These are phyloP conservation scores for Epinephelus cyanopodus DNA, from an alignment of 2,113 vertebrate species.

Conservation along the genomic window DNA sequence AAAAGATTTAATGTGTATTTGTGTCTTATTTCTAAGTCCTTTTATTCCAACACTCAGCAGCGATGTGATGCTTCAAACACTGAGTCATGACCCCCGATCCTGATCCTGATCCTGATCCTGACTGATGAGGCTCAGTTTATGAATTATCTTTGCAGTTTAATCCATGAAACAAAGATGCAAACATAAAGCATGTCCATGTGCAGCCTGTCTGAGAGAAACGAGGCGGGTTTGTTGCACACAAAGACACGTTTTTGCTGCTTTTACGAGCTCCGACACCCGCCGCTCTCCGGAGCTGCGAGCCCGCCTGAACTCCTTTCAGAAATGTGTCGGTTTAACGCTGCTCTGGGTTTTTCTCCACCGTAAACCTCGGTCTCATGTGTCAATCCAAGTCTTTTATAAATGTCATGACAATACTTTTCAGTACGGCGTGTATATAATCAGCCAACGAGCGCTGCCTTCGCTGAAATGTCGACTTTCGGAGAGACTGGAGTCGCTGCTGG, in stretches of 20 bases:
- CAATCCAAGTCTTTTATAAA: accelerated
- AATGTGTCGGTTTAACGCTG: neutral
- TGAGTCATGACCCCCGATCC: conserved; percentile 5
- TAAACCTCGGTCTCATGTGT: accelerated
- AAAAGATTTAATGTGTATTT: too few species aligned
- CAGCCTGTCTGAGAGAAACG: accelerated
- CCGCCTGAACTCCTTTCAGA: conserved; percentile 39
- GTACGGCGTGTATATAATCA: neutral
- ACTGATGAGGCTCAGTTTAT: neutral
- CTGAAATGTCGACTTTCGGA: conserved; percentile 13
- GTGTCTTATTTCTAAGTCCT: too few species aligned
- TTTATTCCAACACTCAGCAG: too few species aligned
- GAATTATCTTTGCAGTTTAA: neutral
- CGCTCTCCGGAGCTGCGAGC: neutral
- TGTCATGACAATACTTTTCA: accelerated
- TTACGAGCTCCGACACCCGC: neutral
- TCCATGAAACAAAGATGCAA: neutral
- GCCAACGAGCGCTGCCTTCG: accelerated
- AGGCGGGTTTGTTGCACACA: neutral
- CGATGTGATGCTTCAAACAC: too few species aligned
- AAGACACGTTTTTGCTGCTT: neutral
- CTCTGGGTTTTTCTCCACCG: accelerated
- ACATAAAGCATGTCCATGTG: neutral
- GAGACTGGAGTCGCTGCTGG: neutral
- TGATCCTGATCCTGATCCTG: neutral